Percentiles rank a stretch among this genome's conserved stretches.
Evolutionary conservation across 2,888 invertebrate genomes (phyloP).

Genomic region (Limnephilus lunatus): DNA sequence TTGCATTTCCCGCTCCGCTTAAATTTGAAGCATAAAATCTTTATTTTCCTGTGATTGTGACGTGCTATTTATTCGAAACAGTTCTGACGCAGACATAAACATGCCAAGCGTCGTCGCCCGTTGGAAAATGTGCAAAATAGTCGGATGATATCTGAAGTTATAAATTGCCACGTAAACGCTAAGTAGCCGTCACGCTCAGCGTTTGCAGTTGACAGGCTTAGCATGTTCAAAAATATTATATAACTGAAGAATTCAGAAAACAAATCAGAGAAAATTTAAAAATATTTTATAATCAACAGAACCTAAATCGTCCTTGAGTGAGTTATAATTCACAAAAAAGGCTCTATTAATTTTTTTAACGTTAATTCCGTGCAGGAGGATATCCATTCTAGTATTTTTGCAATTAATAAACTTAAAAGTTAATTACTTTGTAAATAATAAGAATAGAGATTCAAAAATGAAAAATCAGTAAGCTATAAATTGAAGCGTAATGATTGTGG

Average conservation of each 20-base stretch:
- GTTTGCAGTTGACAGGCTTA: neutral
- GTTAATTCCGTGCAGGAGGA: too few relatives aligned
- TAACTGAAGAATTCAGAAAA: neutral
- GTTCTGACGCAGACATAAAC: neutral
- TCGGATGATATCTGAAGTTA: neutral
- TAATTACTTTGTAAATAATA: too few relatives aligned
- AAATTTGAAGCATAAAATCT: neutral
- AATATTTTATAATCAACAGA: too few relatives aligned
- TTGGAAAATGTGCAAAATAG: neutral
- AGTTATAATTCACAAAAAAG: too few relatives aligned
- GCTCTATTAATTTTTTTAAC: too few relatives aligned
- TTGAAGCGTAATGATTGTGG: too few relatives aligned
- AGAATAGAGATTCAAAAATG: too few relatives aligned
- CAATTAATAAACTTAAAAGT: too few relatives aligned
- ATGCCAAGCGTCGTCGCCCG: neutral
- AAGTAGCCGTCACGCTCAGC: neutral
- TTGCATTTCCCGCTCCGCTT: too few relatives aligned
- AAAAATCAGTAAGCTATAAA: too few relatives aligned
- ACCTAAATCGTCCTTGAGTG: too few relatives aligned
- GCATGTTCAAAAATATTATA: neutral
- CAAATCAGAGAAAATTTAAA: neutral
- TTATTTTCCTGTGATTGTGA: neutral
- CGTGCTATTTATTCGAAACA: neutral
- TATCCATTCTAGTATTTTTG: too few relatives aligned
- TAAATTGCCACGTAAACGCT: neutral